Evolutionary conservation across 2,797 vertebrate species (phyloP).

Genomic region (Pteronotus mesoamericanus): DNA sequence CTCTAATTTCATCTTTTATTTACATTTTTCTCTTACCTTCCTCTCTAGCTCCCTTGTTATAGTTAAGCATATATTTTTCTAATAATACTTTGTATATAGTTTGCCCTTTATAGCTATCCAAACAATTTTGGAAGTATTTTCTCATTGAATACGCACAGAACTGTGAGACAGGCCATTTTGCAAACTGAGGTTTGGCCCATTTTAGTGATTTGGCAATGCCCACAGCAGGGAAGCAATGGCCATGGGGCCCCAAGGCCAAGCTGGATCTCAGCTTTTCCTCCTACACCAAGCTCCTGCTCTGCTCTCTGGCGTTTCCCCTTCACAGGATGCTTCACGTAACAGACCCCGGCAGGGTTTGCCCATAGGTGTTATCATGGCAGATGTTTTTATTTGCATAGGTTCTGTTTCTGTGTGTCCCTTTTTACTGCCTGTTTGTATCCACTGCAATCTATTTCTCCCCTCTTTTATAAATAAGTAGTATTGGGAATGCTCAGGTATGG

Average conservation of each 20-base stretch:
- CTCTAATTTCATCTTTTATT: background rate
- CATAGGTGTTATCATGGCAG: background rate
- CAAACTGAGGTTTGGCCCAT: background rate
- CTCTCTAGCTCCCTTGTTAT: background rate
- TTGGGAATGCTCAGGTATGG: background rate
- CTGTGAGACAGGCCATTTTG: background rate
- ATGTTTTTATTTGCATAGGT: background rate
- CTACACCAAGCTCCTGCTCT: background rate
- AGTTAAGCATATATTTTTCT: background rate
- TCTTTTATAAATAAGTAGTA: background rate
- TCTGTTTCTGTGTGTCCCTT: background rate
- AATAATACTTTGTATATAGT: background rate
- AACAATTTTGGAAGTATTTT: background rate
- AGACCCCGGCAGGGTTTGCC: background rate
- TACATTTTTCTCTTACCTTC: background rate
- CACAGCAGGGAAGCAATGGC: accelerated
- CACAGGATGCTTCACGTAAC: background rate
- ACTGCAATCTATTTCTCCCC: background rate
- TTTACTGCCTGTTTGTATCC: background rate
- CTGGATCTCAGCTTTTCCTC: background rate
- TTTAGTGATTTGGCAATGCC: background rate
- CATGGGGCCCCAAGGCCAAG: accelerated
- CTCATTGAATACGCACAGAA: background rate
- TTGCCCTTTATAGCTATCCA: background rate
- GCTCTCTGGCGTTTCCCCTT: background rate